A percentile compares a stretch with the other conserved stretches of the same genome.
These are phyloP conservation scores for Pedetes capensis DNA, from an alignment of 2,113 vertebrate genomes.

Conservation along the genomic window DNA sequence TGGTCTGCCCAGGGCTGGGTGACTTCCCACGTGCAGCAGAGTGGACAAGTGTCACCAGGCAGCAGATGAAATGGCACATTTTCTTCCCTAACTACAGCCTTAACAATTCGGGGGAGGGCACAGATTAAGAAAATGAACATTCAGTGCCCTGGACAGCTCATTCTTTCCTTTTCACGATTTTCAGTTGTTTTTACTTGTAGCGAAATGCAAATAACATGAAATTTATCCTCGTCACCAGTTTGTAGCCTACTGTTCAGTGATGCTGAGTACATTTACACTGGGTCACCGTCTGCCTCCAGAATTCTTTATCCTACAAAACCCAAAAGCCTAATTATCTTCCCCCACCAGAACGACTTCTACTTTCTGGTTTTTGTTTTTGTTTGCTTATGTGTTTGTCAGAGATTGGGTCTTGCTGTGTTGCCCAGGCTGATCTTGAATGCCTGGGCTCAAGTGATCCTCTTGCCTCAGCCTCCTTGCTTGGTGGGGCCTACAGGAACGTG, in stretches of 20 bases:
- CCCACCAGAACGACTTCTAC: neutral
- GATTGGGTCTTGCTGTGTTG: neutral
- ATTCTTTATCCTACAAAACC: neutral
- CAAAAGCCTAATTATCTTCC: neutral
- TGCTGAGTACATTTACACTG: neutral
- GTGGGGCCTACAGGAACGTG: neutral
- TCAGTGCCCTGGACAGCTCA: neutral
- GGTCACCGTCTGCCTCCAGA: neutral
- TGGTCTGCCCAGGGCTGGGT: neutral
- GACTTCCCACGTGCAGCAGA: neutral
- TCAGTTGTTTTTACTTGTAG: neutral
- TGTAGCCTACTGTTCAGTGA: neutral
- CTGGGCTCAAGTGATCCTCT: neutral
- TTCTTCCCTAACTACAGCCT: neutral
- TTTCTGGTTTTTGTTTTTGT: neutral
- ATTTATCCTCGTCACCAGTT: neutral
- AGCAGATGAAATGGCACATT: slow-evolving; percentile 24
- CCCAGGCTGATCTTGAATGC: neutral
- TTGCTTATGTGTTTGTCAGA: neutral
- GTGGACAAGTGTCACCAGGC: neutral
- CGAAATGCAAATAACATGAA: neutral
- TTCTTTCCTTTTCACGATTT: neutral
- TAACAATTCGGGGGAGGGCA: neutral
- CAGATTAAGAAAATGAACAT: neutral
- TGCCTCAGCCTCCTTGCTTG: neutral